Evolutionary conservation across 2,113 vertebrate species (phyloP).

Genomic region (Cyanocitta stelleri): DNA sequence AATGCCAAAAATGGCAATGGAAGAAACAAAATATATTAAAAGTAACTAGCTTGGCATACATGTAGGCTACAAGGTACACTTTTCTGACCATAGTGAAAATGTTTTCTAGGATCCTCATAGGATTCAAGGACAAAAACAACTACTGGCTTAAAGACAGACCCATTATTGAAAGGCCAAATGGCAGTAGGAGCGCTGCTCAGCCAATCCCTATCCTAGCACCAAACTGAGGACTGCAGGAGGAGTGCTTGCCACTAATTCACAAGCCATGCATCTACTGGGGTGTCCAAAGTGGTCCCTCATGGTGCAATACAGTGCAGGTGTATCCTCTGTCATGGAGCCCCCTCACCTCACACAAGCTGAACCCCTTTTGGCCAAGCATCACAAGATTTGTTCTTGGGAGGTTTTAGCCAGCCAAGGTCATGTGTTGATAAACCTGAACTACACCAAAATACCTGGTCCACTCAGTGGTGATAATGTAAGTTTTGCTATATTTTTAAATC

Average conservation of each 20-base stretch:
- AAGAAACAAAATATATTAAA: background rate
- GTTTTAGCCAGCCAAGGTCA: background rate
- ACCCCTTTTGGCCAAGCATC: background rate
- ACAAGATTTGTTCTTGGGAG: background rate
- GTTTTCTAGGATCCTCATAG: background rate
- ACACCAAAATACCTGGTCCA: background rate
- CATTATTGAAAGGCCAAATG: background rate
- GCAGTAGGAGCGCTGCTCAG: background rate
- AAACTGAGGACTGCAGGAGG: background rate
- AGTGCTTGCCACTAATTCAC: background rate
- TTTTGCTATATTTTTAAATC: background rate
- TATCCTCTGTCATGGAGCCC: background rate
- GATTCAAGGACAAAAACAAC: background rate
- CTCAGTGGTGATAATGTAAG: background rate
- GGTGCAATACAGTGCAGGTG: background rate
- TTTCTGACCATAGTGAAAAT: background rate
- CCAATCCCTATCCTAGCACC: background rate
- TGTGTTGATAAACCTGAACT: background rate
- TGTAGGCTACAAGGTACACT: accelerated
- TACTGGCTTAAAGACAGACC: background rate
- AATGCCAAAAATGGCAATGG: background rate
- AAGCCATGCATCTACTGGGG: background rate
- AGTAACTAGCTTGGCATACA: background rate
- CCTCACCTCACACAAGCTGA: background rate
- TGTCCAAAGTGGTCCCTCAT: background rate